Evolutionary conservation across 2,113 vertebrate genomes (phyloP), one percentile per base, ranked within the genome.

Genomic region (Poeciliopsis prolifica): DNA sequence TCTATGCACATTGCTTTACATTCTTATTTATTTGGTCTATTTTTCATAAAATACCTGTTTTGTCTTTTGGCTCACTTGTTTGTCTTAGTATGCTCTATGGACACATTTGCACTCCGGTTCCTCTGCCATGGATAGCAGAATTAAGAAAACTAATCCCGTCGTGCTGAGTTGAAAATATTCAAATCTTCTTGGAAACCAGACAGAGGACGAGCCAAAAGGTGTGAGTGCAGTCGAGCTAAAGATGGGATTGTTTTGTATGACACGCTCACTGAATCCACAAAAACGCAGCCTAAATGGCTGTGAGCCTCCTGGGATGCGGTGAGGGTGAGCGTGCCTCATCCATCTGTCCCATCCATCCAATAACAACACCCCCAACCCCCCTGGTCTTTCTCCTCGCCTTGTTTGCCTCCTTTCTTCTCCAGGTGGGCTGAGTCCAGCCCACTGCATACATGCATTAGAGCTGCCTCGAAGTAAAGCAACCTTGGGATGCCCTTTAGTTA

Each of bases 401-500:
- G 10, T 60, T 70, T 33, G 61, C 68, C 75, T 82, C 75, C 77
- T 88, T 90, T 86, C 81, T 89, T 91, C 77, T 92, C 82, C 89
- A 94, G 92, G 88, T 94, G 91, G 88, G 88, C 84, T 79, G 58
- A 73, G 85, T 84, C 72, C 75, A 84, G 78, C 84, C 86, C 74
- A 51, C 78, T 82, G 86, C 80, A 79, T 86, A 83, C 87, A 89
- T 91, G 88, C 44, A 92, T 91, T 91, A 92, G 80, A 35, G 77
- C 80, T 77, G 83, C 79, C 85, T 90, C 87, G 73, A 89, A 90
- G 77, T 86, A 79, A 77, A 40, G 64, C 79, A 84, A 92, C 92
- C 93, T 93, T 92, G 87, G 67, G 77, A 87, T 22, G 87, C 83
- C 91, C 90, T 93, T 86, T 70, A 29, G 92, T 94, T 92, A 89